These are phyloP conservation scores for Calephelis nemesis DNA, from an alignment of 1,140 invertebrate genomes.

Conservation along the genomic window DNA sequence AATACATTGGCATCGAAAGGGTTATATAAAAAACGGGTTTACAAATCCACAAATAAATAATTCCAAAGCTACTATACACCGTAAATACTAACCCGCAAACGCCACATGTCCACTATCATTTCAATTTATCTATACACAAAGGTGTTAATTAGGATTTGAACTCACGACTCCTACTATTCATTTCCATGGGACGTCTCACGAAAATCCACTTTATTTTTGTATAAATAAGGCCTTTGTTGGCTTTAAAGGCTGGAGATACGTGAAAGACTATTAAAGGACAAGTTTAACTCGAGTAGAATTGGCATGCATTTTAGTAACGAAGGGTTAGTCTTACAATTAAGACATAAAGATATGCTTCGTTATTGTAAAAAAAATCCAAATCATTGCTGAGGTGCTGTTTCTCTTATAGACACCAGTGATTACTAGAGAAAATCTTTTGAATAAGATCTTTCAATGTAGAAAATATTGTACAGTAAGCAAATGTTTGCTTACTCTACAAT, in stretches of 20 bases:
- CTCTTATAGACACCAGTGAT: too few relatives aligned
- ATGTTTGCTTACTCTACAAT: too few relatives aligned
- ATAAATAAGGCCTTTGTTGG: neutral
- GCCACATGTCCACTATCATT: constrained; percentile 53
- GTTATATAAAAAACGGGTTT: neutral
- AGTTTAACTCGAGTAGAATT: constrained; percentile 63
- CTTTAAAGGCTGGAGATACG: constrained; percentile 48
- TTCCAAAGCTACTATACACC: constrained; percentile 11
- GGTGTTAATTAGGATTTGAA: constrained; percentile 73
- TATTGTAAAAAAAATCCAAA: neutral
- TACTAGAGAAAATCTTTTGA: too few relatives aligned
- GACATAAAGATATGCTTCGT: constrained; percentile 37
- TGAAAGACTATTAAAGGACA: constrained; percentile 61
- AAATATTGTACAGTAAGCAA: too few relatives aligned
- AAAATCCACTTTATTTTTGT: constrained; percentile 34
- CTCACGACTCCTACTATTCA: constrained; percentile 68
- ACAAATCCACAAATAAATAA: constrained; percentile 9
- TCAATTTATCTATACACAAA: constrained; percentile 70
- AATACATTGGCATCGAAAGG: neutral
- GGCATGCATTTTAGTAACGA: constrained; percentile 62
- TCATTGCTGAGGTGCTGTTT: too few relatives aligned
- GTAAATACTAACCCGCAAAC: constrained; percentile 40
- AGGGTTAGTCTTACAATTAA: constrained; percentile 56
- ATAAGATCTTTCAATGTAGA: too few relatives aligned
- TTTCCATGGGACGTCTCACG: constrained; percentile 29